These are phyloP conservation scores for Acanthaster planci DNA, from an alignment of 35 echinoderm and acorn worm genomes.

Conservation along the genomic window DNA sequence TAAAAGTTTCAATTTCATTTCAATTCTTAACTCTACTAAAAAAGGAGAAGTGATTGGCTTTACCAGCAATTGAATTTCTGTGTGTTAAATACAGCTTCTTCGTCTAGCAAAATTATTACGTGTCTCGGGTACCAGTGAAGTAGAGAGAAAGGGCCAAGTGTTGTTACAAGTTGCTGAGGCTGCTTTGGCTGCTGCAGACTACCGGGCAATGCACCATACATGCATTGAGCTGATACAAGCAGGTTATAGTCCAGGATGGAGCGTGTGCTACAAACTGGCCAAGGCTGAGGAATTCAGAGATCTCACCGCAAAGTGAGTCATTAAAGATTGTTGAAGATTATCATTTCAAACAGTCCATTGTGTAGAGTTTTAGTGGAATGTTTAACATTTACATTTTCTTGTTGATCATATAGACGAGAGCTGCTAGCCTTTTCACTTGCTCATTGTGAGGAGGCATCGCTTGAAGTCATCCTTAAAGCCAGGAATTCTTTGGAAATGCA, in stretches of 20 bases:
- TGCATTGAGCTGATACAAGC: slow-evolving; percentile 69
- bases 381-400: neutral
- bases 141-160: slow-evolving; percentile 72
- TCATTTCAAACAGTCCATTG: neutral
- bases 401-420: slow-evolving; percentile 41
- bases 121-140: slow-evolving; percentile 67
- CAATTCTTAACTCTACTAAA: too few species aligned
- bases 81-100: slow-evolving; percentile 61
- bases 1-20: too few species aligned
- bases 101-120: slow-evolving; percentile 78
- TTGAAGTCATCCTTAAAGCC: slow-evolving; percentile 64
- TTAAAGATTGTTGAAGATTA: too few species aligned
- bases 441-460: slow-evolving; percentile 73
- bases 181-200: slow-evolving; percentile 69
- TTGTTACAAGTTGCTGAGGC: slow-evolving; percentile 66
- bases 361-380: neutral
- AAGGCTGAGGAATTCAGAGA: slow-evolving; percentile 64
- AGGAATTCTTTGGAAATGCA: slow-evolving; percentile 73
- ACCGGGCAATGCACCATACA: slow-evolving; percentile 53
- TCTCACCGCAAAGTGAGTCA: slow-evolving; percentile 54
- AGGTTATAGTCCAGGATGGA: slow-evolving; percentile 75
- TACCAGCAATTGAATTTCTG: neutral
- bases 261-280: slow-evolving; percentile 77
- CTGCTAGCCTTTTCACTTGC: slow-evolving; percentile 78
- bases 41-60: too few species aligned